These are phyloP conservation scores for Scaptomyza flava DNA, from an alignment of 2,888 invertebrate genomes.

Conservation along the genomic window DNA sequence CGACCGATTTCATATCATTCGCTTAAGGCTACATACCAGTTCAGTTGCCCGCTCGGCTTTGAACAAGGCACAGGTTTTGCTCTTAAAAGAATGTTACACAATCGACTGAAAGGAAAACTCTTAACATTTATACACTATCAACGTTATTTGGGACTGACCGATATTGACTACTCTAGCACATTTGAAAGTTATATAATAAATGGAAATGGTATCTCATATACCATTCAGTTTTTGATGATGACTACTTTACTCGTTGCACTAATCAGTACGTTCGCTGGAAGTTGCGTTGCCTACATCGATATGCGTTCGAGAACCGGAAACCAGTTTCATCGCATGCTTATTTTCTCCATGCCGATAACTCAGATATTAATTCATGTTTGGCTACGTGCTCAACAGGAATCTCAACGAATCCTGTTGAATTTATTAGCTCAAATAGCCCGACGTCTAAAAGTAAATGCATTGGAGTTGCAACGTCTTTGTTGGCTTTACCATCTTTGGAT, in stretches of 20 bases:
- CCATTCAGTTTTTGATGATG: background rate
- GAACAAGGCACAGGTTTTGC: no score
- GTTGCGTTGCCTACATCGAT: background rate
- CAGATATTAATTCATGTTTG: conserved; percentile 3
- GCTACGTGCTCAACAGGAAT: conserved; percentile 2
- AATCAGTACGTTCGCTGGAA: fast-evolving
- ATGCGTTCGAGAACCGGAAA: background rate
- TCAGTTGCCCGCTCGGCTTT: no score
- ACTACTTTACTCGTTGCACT: background rate
- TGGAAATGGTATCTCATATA: background rate
- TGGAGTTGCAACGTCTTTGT: background rate
- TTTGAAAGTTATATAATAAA: background rate
- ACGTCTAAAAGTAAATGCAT: conserved; percentile 2
- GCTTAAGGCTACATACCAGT: no score
- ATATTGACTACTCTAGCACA: background rate
- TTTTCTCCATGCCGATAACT: background rate
- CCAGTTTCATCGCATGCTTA: no score
- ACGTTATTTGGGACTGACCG: conserved; percentile 1
- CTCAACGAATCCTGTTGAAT: background rate
- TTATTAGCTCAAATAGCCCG: background rate
- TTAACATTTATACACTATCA: conserved; percentile 7
- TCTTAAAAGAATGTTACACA: no score
- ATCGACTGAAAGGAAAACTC: background rate
- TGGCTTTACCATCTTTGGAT: conserved; percentile 2
- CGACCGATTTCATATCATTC: no score